Conservation (phyloP, 2,797 vertebrate genomes). For the Xiphophorus birchmanni region DNA sequence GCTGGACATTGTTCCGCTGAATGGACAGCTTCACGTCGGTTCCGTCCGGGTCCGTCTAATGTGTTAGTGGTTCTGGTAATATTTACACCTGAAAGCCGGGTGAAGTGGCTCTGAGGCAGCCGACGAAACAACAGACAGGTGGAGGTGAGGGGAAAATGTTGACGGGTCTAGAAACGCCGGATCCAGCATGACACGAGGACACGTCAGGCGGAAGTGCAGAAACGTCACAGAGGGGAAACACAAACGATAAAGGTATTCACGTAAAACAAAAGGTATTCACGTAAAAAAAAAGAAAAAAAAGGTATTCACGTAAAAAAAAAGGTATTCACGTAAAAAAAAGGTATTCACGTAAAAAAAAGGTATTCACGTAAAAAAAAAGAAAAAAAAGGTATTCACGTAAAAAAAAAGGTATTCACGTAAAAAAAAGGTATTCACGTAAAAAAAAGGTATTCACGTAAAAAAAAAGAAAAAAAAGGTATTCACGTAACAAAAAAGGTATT, state of each 20-base stretch:
- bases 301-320: too few species aligned
- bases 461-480: background rate
- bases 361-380: background rate
- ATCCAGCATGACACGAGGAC: background rate
- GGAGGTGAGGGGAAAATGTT: slow-evolving; percentile 21
- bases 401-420: too few species aligned
- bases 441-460: too few species aligned
- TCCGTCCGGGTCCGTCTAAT: background rate
- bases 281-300: too few species aligned
- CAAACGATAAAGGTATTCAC: background rate
- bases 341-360: background rate
- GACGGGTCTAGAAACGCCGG: slow-evolving; percentile 3
- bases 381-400: too few species aligned
- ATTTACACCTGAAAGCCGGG: background rate
- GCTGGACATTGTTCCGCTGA: slow-evolving; percentile 82
- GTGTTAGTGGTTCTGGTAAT: background rate
- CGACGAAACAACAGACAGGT: slow-evolving; percentile 5
- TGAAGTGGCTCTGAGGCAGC: background rate
- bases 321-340: too few species aligned
- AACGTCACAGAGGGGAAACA: background rate
- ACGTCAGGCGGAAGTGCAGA: slow-evolving; percentile 21
- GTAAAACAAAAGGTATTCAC: too few species aligned
- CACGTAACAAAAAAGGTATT: too few species aligned
- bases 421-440: background rate
- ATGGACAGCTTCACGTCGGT: background rate